Evolutionary conservation across 2,797 vertebrate species (phyloP).

Genomic region (Mus minutoides): DNA sequence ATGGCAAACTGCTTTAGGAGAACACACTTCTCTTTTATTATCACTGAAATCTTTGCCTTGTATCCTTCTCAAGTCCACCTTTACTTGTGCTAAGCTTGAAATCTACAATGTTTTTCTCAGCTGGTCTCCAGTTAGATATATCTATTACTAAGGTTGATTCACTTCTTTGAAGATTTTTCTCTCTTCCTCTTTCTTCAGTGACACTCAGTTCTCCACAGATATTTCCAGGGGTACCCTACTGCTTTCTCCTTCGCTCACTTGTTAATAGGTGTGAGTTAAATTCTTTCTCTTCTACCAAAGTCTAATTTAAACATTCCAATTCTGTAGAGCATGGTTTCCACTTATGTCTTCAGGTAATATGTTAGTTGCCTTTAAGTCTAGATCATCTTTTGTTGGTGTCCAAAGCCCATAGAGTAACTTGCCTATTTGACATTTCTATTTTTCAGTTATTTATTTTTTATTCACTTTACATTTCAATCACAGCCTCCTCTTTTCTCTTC

Average conservation of each 20-base stretch:
- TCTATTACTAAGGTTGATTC: not conserved
- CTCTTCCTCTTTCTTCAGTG: not conserved
- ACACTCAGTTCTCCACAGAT: not conserved
- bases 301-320: conserved; percentile 46
- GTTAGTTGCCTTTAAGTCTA: not conserved
- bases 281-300: conserved; percentile 11
- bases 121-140: not conserved
- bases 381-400: not conserved
- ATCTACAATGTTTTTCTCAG: conserved; percentile 8
- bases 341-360: not conserved
- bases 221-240: not conserved
- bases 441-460: not conserved
- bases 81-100: conserved; percentile 34
- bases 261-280: conserved; percentile 27
- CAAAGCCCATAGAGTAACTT: not conserved
- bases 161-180: not conserved
- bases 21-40: not conserved
- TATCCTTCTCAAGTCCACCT: conserved; percentile 1
- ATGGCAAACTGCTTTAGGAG: conserved; percentile 17
- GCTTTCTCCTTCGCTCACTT: not conserved
- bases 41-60: conserved; percentile 38
- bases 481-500: not conserved
- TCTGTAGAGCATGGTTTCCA: not conserved
- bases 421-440: conserved; percentile 10
- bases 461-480: not conserved